Percentiles rank a stretch among this genome's conserved stretches.
These are phyloP conservation scores for Craniophora ligustri DNA, from an alignment of 2,888 invertebrate genomes.

Conservation along the genomic window DNA sequence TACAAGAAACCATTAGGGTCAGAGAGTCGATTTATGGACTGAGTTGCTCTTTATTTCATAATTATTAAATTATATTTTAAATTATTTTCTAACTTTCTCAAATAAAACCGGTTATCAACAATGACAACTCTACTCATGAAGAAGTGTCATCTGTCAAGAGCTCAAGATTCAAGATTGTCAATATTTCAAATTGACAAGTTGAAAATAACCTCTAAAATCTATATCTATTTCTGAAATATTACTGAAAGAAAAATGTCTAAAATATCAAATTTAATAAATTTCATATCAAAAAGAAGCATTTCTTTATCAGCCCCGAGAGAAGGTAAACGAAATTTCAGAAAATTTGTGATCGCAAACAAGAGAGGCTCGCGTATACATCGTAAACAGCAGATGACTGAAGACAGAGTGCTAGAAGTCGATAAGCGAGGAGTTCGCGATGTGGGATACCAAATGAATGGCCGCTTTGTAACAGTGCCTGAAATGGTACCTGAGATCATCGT, in stretches of 20 bases:
- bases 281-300: conserved; percentile 74
- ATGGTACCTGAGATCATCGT: conserved; percentile 97
- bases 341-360: conserved; percentile 93
- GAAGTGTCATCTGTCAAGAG: not conserved
- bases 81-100: not conserved
- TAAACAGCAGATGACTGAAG: conserved; percentile 86
- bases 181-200: conserved; percentile 18
- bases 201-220: conserved; percentile 54
- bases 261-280: conserved; percentile 70
- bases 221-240: conserved; percentile 3
- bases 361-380: conserved; percentile 92
- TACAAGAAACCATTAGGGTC: too few relatives aligned
- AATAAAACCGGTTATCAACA: conserved; percentile 11
- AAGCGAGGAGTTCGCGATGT: conserved; percentile 91
- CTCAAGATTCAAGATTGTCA: not conserved
- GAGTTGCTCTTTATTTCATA: too few relatives aligned
- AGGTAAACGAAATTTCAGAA: conserved; percentile 95
- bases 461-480: conserved; percentile 92
- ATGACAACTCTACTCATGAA: too few relatives aligned
- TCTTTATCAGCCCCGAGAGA: conserved; percentile 75
- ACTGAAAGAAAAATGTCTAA: conserved; percentile 73
- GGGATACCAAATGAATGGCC: conserved; percentile 88
- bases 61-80: too few relatives aligned
- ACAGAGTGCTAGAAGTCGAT: conserved; percentile 91
- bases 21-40: too few relatives aligned